A percentile compares a stretch with the other conserved stretches of the same genome.
These are phyloP conservation scores for Sigmodon hispidus DNA, from an alignment of 2,113 vertebrate genomes.

Conservation along the genomic window DNA sequence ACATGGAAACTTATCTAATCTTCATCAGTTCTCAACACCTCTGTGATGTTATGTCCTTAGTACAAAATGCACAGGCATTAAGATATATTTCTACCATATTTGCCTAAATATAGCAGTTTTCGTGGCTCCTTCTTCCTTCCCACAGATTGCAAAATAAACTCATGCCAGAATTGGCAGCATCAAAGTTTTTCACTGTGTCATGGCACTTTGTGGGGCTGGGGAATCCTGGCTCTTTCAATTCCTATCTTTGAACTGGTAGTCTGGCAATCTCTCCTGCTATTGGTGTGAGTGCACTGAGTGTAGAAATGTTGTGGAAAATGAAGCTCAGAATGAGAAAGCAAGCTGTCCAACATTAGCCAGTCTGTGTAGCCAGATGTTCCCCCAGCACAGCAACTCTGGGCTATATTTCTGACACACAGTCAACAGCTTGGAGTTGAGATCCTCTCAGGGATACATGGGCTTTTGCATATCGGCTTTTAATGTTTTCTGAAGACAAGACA, in stretches of 20 bases:
- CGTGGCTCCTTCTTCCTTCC: not conserved
- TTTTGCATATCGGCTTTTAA: not conserved
- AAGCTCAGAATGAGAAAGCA: not conserved
- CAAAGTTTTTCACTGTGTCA: not conserved
- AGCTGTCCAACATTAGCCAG: not conserved
- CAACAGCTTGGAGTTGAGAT: not conserved
- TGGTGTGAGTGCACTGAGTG: not conserved
- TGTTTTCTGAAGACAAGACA: not conserved
- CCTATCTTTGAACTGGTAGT: not conserved
- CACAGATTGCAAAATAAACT: not conserved
- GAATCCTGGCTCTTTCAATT: constrained; percentile 10
- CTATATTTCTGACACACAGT: not conserved
- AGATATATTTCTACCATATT: not conserved
- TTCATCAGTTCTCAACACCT: not conserved
- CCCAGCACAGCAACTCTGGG: not conserved
- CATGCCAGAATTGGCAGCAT: not conserved
- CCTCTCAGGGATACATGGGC: not conserved
- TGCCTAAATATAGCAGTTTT: not conserved
- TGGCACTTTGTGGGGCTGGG: not conserved
- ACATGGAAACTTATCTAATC: not conserved
- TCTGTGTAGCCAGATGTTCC: not conserved
- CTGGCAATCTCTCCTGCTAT: not conserved
- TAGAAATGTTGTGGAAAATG: not conserved
- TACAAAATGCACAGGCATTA: not conserved
- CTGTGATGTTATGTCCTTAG: not conserved